Evolutionary conservation across 2,113 vertebrate species (phyloP).

Genomic region (Guaruba guarouba): DNA sequence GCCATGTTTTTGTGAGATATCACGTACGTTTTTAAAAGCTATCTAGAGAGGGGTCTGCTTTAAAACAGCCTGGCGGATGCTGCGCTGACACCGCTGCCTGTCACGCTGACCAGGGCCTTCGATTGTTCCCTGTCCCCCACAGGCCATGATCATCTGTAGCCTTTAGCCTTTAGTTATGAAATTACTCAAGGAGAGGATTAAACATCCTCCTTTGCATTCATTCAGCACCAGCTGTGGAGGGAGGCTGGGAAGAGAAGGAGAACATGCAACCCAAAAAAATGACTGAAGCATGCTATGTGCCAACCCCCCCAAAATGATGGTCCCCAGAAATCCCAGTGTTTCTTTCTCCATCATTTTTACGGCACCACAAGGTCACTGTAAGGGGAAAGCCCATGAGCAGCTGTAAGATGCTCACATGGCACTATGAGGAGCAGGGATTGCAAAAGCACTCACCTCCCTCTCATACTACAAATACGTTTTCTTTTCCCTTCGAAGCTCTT

Average conservation of each 20-base stretch:
- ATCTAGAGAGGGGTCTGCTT: slow-evolving; percentile 55
- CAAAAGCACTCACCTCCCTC: background rate
- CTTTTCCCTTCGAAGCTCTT: background rate
- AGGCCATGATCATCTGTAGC: slow-evolving; percentile 8
- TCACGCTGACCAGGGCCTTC: background rate
- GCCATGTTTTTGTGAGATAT: slow-evolving; percentile 53
- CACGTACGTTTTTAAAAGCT: slow-evolving; percentile 56
- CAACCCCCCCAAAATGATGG: background rate
- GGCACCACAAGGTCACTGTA: background rate
- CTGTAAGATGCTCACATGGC: background rate
- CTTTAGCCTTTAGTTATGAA: slow-evolving; percentile 44
- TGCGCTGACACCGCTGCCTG: background rate
- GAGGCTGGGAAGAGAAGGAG: slow-evolving; percentile 27
- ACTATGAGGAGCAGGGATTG: background rate
- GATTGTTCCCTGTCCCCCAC: background rate
- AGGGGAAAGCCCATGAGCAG: background rate
- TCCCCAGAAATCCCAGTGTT: background rate
- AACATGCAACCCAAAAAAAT: background rate
- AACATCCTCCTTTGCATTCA: background rate
- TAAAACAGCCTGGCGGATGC: slow-evolving; percentile 23
- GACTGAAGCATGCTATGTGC: background rate
- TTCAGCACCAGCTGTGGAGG: slow-evolving; percentile 31
- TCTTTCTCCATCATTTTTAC: rapidly evolving
- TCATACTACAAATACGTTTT: background rate
- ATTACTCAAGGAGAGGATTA: slow-evolving; percentile 31